Conservation (phyloP, 1,140 invertebrate genomes). For the Panulirus ornatus region DNA sequence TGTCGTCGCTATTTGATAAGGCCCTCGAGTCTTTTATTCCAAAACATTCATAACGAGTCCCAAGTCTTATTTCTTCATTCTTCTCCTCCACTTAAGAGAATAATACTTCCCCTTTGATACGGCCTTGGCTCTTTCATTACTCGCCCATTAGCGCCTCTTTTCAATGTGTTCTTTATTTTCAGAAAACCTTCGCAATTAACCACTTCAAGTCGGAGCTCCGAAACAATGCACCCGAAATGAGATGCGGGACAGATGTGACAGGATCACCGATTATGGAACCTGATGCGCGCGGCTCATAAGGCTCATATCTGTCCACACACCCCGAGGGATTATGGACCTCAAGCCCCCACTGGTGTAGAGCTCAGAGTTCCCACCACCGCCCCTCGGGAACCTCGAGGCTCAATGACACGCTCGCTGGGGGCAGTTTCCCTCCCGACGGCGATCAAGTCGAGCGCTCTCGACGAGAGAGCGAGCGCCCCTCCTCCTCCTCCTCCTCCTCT, state of each 20-base stretch:
- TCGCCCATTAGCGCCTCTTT: conserved; percentile 68
- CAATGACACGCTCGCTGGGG: neutral
- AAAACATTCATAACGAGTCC: conserved; percentile 64
- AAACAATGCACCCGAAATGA: conserved; percentile 65
- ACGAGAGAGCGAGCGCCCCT: no score
- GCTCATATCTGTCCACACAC: neutral
- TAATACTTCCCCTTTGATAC: conserved; percentile 61
- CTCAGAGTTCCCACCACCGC: neutral
- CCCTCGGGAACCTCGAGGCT: neutral
- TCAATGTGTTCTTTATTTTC: conserved; percentile 69
- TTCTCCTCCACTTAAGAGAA: conserved; percentile 66
- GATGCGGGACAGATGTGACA: conserved; percentile 63
- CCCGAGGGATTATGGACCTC: neutral
- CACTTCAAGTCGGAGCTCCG: conserved; percentile 62
- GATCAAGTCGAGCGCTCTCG: conserved; percentile 50
- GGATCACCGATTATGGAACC: conserved; percentile 36
- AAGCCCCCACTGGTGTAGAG: neutral
- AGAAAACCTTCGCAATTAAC: conserved; percentile 69
- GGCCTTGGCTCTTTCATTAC: conserved; percentile 64
- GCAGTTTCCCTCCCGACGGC: conserved; percentile 18
- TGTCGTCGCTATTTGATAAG: conserved; percentile 29
- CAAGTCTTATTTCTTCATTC: conserved; percentile 42
- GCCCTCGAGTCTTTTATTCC: conserved; percentile 53
- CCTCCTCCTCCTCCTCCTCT: no score
- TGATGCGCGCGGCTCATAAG: neutral